phyloP scores from a whole-genome alignment of 2,113 vertebrate genomes.

The Nycticebus coucang region DNA sequence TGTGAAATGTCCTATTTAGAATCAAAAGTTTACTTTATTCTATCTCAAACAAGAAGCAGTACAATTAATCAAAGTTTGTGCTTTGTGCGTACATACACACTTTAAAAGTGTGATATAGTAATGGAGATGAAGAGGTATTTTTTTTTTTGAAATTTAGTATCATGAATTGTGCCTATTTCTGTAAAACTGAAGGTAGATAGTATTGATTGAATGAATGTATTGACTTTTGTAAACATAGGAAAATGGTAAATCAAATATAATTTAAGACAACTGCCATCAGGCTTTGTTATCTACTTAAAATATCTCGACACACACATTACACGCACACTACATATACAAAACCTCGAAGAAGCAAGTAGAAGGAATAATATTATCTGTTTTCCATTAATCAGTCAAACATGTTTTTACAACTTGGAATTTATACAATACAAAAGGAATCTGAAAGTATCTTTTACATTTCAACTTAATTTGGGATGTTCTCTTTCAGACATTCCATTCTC shows the following conservation, averaged over 20 bases:
- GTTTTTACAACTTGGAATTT: conserved; percentile 34
- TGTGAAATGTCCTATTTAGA: too few species aligned
- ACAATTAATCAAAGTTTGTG: too few species aligned
- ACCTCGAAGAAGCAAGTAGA: neutral
- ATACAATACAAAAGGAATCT: neutral
- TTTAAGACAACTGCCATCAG: neutral
- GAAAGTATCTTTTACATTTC: neutral
- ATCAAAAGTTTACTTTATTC: too few species aligned
- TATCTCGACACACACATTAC: neutral
- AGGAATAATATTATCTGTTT: neutral
- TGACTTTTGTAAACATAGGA: neutral
- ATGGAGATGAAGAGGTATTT: neutral
- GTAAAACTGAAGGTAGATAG: neutral
- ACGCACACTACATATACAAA: neutral
- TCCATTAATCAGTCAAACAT: neutral
- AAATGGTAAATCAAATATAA: conserved; percentile 37
- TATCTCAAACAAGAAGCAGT: too few species aligned
- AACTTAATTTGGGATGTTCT: neutral
- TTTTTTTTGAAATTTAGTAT: neutral
- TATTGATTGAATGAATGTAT: neutral
- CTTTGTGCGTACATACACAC: neutral
- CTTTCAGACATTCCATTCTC: neutral
- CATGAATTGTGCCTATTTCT: neutral
- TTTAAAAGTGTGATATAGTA: neutral
- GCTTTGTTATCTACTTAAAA: conserved; percentile 13